Conservation (phyloP, 2,888 invertebrate species). For the Apoda limacodes region DNA sequence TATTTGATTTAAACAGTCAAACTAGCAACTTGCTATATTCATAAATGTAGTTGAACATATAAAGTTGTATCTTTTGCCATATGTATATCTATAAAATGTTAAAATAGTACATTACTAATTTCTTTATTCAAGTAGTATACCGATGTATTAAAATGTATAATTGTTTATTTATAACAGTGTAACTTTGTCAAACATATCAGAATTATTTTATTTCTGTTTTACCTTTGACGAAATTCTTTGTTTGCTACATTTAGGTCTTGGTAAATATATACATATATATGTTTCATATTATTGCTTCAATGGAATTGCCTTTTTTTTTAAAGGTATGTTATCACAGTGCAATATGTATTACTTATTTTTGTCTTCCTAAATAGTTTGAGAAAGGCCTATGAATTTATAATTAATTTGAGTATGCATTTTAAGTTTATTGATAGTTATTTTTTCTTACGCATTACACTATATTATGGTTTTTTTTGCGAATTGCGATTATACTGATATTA, state of each 20-base stretch:
- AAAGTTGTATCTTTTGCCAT: slow-evolving; percentile 39
- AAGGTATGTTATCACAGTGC: slow-evolving; percentile 24
- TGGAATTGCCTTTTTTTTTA: slow-evolving; percentile 4
- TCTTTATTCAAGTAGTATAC: no score
- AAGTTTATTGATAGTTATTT: slow-evolving; percentile 24
- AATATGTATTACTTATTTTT: slow-evolving; percentile 30
- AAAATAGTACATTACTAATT: slow-evolving; percentile 23
- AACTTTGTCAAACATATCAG: no score
- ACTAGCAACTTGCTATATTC: slow-evolving; percentile 26
- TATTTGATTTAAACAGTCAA: slow-evolving; percentile 30
- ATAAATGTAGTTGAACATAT: slow-evolving; percentile 25
- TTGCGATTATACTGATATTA: no score
- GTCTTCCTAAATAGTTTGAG: slow-evolving; percentile 30
- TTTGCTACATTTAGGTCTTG: no score
- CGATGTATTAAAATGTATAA: no score
- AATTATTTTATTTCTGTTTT: no score
- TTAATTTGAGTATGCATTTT: slow-evolving; percentile 22
- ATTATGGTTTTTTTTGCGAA: no score
- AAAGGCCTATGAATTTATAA: slow-evolving; percentile 27
- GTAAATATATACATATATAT: no score
- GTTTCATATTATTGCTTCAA: no score
- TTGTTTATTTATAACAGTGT: no score
- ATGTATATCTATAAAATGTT: slow-evolving; percentile 31
- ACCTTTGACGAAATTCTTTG: no score
- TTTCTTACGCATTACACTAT: slow-evolving; percentile 23